These are phyloP conservation scores for Osmoderma eremita DNA, from an alignment of 2,888 invertebrate species.

Conservation along the genomic window DNA sequence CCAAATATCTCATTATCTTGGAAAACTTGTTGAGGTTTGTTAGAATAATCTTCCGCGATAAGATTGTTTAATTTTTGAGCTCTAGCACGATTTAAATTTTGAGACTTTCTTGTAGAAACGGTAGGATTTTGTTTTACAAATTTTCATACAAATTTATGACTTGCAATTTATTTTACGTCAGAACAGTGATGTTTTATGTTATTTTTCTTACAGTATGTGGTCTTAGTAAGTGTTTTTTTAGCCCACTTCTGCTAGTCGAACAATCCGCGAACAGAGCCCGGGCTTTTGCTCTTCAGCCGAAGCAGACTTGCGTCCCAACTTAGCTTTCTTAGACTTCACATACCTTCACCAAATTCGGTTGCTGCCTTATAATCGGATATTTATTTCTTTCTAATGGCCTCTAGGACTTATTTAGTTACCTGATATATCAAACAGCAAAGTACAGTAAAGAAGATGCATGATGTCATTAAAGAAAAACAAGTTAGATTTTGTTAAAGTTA, in stretches of 20 bases:
- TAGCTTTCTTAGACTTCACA: not conserved
- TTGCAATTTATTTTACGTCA: not conserved
- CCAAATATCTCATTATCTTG: not conserved
- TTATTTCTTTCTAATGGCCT: not conserved
- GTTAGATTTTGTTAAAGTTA: too few relatives aligned
- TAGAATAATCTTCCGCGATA: too few relatives aligned
- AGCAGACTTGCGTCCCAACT: not conserved
- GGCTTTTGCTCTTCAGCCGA: not conserved
- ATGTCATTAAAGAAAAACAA: too few relatives aligned
- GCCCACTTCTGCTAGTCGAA: conserved; percentile 1
- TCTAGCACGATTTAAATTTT: conserved; percentile 6
- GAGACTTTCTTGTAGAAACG: not conserved
- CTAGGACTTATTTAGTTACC: too few relatives aligned
- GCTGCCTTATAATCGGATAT: conserved; percentile 8
- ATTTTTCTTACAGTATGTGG: conserved; percentile 9
- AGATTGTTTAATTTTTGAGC: not conserved
- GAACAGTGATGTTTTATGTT: not conserved
- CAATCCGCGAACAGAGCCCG: not conserved
- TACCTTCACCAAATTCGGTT: not conserved
- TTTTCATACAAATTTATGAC: not conserved
- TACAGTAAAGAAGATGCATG: too few relatives aligned
- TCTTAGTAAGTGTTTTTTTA: not conserved
- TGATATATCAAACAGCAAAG: too few relatives aligned
- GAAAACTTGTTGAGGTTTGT: not conserved
- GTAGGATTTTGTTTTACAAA: not conserved